Evolutionary conservation across 2,113 vertebrate genomes (phyloP).

Genomic region (Tragelaphus scriptus): DNA sequence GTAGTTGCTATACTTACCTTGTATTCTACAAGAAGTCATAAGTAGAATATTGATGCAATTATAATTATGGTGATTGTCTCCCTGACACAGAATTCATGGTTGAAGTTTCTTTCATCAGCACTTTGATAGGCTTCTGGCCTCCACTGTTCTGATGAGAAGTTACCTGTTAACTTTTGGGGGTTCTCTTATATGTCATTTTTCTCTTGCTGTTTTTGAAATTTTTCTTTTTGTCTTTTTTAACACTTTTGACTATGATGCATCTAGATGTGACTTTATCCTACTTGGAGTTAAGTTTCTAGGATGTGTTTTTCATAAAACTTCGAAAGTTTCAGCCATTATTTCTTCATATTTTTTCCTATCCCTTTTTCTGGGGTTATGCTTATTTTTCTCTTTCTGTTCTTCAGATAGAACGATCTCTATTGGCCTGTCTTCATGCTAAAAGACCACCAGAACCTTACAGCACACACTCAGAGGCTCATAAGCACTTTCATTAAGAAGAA

Average conservation of each 20-base stretch:
- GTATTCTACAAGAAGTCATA: not conserved
- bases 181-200: not conserved
- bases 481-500: not conserved
- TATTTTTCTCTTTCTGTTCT: conserved; percentile 15
- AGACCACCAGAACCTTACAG: not conserved
- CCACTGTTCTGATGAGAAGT: not conserved
- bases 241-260: not conserved
- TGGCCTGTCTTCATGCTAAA: not conserved
- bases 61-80: not conserved
- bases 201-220: not conserved
- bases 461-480: not conserved
- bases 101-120: not conserved
- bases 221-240: conserved; percentile 10
- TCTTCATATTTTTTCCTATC: not conserved
- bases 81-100: not conserved
- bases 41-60: not conserved
- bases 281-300: not conserved
- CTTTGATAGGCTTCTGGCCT: not conserved
- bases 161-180: not conserved
- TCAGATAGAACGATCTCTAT: conserved; percentile 1
- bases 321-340: not conserved
- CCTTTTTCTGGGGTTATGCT: not conserved
- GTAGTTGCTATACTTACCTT: not conserved
- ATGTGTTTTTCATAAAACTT: not conserved
- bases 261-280: not conserved